Percentiles rank a stretch among this genome's conserved stretches.
These are phyloP conservation scores for Hermaeophaga mercurialis DNA, from an alignment of 2,888 invertebrate genomes.

Conservation along the genomic window DNA sequence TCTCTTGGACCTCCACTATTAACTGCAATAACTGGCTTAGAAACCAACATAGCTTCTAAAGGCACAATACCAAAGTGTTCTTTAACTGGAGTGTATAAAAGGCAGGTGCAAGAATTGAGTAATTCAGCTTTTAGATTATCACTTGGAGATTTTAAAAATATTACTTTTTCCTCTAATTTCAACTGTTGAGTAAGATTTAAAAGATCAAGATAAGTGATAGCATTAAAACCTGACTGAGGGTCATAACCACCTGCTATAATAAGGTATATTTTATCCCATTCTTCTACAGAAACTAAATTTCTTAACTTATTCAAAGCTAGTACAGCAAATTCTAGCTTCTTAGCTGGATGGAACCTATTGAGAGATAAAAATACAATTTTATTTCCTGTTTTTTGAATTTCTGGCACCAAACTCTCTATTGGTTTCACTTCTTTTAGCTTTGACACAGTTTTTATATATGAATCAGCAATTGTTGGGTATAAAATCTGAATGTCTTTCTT, in stretches of 20 bases:
- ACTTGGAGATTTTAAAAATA: slow-evolving; percentile 85
- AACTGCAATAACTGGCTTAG: slow-evolving; percentile 92
- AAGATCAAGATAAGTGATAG: slow-evolving; percentile 81
- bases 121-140: slow-evolving; percentile 84
- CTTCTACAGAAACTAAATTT: slow-evolving; percentile 59
- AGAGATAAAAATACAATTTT: slow-evolving; percentile 85
- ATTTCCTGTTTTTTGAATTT: slow-evolving; percentile 58
- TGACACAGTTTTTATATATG: slow-evolving; percentile 49
- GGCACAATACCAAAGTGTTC: slow-evolving; percentile 99
- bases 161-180: slow-evolving; percentile 72
- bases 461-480: slow-evolving; percentile 87
- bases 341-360: slow-evolving; percentile 97
- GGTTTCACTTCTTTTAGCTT: slow-evolving; percentile 57
- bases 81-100: slow-evolving; percentile 94
- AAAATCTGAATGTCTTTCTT: slow-evolving; percentile 72
- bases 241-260: slow-evolving; percentile 98
- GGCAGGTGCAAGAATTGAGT: slow-evolving; percentile 72
- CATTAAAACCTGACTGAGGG: slow-evolving; percentile 83
- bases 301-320: slow-evolving; percentile 75
- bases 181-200: slow-evolving; percentile 67
- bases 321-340: slow-evolving; percentile 88
- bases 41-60: slow-evolving; percentile 95
- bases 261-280: slow-evolving; percentile 75
- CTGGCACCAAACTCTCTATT: slow-evolving; percentile 60
- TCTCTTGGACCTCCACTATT: slow-evolving; percentile 96